Percentiles rank a stretch among this genome's conserved stretches.
These are phyloP conservation scores for Drosophila oshimai DNA, from an alignment of 1,140 invertebrate species.

Conservation along the genomic window DNA sequence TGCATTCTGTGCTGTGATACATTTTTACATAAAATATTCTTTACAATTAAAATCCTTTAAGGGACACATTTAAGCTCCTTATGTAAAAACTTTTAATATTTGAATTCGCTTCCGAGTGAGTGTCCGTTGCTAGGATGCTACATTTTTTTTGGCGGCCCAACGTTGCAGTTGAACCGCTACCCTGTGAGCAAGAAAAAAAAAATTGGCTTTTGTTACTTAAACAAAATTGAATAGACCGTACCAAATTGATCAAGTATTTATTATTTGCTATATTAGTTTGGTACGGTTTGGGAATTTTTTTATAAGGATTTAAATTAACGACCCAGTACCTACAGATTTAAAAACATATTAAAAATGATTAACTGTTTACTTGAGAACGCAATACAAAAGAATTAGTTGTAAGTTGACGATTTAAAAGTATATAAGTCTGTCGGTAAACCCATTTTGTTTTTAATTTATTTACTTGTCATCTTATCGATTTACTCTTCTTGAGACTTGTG, in stretches of 20 bases:
- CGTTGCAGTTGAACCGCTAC: background rate
- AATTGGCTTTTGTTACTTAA: no score
- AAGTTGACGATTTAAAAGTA: no score
- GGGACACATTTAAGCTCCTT: background rate
- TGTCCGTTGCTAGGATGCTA: background rate
- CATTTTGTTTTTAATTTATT: constrained; percentile 1
- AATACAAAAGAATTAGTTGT: no score
- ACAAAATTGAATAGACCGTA: no score
- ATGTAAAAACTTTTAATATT: background rate
- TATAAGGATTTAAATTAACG: no score
- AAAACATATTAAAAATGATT: no score
- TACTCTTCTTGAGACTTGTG: constrained; percentile 37
- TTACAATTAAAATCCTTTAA: constrained; percentile 1
- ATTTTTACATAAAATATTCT: no score
- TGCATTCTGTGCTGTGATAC: constrained; percentile 1
- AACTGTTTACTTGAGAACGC: no score
- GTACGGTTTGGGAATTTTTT: no score
- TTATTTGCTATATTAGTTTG: no score
- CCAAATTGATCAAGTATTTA: background rate
- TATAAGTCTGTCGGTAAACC: background rate
- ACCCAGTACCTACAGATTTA: no score
- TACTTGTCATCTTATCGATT: constrained; percentile 51
- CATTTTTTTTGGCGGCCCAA: constrained; percentile 6
- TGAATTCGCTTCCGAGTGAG: background rate
- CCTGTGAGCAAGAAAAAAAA: background rate